Evolutionary conservation across 1,140 invertebrate species (phyloP), one percentile per base, ranked within the genome.

Genomic region (Luehdorfia chinensis): DNA sequence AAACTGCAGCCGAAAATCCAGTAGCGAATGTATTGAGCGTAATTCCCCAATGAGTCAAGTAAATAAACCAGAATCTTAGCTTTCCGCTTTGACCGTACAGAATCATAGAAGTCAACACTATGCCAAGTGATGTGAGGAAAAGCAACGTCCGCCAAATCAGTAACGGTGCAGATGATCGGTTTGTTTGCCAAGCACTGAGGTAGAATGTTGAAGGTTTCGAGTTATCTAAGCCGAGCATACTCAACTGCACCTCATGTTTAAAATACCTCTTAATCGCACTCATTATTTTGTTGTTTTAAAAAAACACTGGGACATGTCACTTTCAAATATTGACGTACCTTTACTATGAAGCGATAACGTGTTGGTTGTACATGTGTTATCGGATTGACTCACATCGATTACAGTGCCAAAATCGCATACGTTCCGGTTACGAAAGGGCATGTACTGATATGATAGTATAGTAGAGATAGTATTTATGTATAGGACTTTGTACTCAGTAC

Each of bases 1-100:
- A 84, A 3, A 83, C 65, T 3, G 47, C 65, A 25, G 58, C 50
- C n/a, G 66, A 60, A 32, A 80, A 79, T 44, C 68, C 75, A 32
- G 75, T 83, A 0, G 72, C 53, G 1, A 75, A 18, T 1, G 61
- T 34, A 43, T 69, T 77, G 18, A 70, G 45, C 1, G 47, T 55
- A 7, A 85, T 50, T 5, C 81, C 81, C 81, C 81, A 85, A 45
- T 85, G 81, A 1, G 81, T 85, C 1, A 85, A 53, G 49, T 77
- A 85, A 41, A 85, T 81, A 25, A 75, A 83, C 78, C 81, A 83
- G 43, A 60, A 81, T 5, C 57, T 54, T 1, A 65, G 47, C 16
- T 58, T 52, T 6, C 56, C 55, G 18, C 58, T 73, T 15, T 59
- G n/a, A 8, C 66, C 54, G 46, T 80, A 83, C 27, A 63, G 60